These are phyloP conservation scores for Macrotrachela quadricornifera DNA, from an alignment of 1,140 invertebrate genomes.

Conservation along the genomic window DNA sequence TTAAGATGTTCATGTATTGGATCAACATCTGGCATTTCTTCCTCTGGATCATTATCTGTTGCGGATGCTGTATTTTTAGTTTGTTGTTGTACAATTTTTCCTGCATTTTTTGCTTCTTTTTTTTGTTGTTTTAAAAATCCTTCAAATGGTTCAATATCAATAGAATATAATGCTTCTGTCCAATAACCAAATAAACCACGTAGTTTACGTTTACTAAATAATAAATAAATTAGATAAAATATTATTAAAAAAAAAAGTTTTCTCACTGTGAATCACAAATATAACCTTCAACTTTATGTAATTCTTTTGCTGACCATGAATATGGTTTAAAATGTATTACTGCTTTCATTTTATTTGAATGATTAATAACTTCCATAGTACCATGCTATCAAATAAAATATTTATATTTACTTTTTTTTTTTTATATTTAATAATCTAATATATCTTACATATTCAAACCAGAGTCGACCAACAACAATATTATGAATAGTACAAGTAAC, in stretches of 20 bases:
- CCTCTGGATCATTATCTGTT: too few species aligned
- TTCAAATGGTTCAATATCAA: constrained; percentile 46
- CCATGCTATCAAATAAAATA: constrained; percentile 38
- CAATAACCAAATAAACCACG: constrained; percentile 74
- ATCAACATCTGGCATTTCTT: too few species aligned
- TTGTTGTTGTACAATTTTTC: neutral
- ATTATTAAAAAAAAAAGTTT: neutral
- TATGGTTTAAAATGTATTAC: constrained; percentile 66
- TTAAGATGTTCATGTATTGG: too few species aligned
- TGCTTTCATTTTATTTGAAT: constrained; percentile 48
- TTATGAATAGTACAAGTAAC: constrained; percentile 89
- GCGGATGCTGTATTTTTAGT: neutral
- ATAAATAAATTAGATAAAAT: neutral
- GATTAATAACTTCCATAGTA: constrained; percentile 62
- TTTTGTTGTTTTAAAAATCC: constrained; percentile 9
- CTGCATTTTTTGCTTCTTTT: neutral
- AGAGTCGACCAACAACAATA: constrained; percentile 81
- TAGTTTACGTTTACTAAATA: constrained; percentile 50
- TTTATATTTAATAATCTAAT: neutral
- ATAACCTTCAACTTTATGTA: constrained; percentile 72
- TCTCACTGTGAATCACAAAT: constrained; percentile 55
- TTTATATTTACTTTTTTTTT: neutral
- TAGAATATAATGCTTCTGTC: constrained; percentile 59
- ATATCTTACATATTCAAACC: constrained; percentile 60
- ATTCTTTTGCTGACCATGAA: constrained; percentile 62